Percentiles rank a stretch among this genome's conserved stretches.
These are phyloP conservation scores for Bradypus variegatus DNA, from an alignment of 2,797 vertebrate genomes.

Conservation along the genomic window DNA sequence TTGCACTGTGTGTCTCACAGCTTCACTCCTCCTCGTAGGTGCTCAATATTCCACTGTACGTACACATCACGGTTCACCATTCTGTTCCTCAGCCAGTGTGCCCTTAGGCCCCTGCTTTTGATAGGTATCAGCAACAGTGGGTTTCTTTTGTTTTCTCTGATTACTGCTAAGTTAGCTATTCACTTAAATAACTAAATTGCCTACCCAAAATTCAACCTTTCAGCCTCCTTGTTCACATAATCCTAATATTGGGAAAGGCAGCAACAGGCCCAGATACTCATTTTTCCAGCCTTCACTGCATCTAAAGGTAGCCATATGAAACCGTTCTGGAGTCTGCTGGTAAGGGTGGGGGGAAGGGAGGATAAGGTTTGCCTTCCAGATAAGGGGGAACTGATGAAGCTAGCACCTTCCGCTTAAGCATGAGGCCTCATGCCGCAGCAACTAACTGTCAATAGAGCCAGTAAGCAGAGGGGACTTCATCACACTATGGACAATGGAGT, in stretches of 20 bases:
- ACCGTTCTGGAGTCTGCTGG: neutral
- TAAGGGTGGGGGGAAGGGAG: no score
- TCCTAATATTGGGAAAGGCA: neutral
- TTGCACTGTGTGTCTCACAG: no score
- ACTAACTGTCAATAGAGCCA: neutral
- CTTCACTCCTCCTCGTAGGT: no score
- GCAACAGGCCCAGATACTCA: neutral
- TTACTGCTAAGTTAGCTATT: neutral
- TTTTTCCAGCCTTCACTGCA: neutral
- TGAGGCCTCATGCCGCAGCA: neutral
- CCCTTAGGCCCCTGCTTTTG: no score
- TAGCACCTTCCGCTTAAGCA: neutral
- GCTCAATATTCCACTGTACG: no score
- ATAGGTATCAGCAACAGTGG: no score
- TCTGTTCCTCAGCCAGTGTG: no score
- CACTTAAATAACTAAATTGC: neutral
- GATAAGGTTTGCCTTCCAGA: neutral
- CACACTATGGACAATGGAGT: neutral
- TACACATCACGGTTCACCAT: no score
- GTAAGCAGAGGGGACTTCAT: neutral
- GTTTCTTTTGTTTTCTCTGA: neutral
- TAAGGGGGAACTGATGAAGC: neutral
- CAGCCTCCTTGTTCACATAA: neutral
- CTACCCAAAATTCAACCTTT: neutral
- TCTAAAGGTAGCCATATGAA: neutral